Base-by-base conservation (phyloP, 2,797 vertebrate genomes). In the Lepus oiostolus region DNA sequence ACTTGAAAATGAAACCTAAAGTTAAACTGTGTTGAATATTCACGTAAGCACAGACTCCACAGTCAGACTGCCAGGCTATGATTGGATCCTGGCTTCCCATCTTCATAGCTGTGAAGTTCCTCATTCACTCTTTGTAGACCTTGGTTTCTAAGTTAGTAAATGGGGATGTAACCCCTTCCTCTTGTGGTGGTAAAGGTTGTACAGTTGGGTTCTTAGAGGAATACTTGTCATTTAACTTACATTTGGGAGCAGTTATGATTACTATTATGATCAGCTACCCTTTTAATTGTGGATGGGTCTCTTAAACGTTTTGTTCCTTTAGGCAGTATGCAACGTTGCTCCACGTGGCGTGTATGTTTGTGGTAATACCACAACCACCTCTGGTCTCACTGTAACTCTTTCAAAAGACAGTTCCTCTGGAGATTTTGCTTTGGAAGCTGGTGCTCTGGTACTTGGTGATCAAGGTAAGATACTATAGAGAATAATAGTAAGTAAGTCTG, bases 311-410 rank as follows among this genome's bases (percentile, higher is more conserved):
- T 84, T 79, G 32, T 96, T 98, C 88, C 94, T 67, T 28, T 71
- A 99, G 99, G 99, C 99, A 0, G 99, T 99, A 58, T 99, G 99
- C 95, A 99, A 98, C 0, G 96, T 99, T 47, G 99, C 99, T 87
- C 99, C 99, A 7, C 99, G 99, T 75, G 99, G 99, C 26, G 99
- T 99, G 63, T 99, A 99, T 84, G 99, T 99, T 16, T 99, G 99
- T 97, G 99, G 99, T 21, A 99, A 99, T 95, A 99, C 99, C 26
- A 99, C 99, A 19, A 99, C 99, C 92, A 99, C 99, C 38, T 99
- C 99, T 96, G 99, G 99, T 85, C 98, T 99, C 89, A 99, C 99
- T 0, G 99, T 99, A 68, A 99, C 98, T 26, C 98, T 99, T 96
- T 99, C 99, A 93, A 98, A 99, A 98, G 99, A 99, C 67, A 97